Conservation (phyloP, 2,888 invertebrate species). For the Drosophila aldrichi region DNA sequence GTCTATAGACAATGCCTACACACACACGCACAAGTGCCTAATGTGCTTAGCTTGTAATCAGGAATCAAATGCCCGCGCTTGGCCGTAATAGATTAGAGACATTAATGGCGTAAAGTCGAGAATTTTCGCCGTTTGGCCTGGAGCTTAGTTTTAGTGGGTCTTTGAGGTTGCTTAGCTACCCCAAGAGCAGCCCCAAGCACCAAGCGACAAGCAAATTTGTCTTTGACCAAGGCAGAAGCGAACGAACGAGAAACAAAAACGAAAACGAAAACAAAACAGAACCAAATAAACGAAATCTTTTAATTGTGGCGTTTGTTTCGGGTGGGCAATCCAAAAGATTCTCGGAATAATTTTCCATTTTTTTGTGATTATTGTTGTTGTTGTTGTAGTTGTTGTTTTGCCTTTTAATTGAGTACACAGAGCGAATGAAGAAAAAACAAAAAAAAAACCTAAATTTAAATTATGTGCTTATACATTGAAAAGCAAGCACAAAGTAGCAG, state of each 20-base stretch:
- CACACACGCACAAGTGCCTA: neutral
- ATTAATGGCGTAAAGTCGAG: conserved; percentile 26
- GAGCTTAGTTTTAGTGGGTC: conserved; percentile 32
- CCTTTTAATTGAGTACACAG: conserved; percentile 79
- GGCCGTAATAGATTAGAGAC: conserved; percentile 39
- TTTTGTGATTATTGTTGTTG: conserved; percentile 34
- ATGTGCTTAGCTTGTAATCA: conserved; percentile 24
- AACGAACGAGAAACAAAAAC: conserved; percentile 2
- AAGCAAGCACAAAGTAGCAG: conserved; percentile 48
- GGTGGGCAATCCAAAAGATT: conserved; percentile 68
- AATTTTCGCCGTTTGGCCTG: neutral
- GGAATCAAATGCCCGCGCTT: conserved; percentile 6
- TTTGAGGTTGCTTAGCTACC: conserved; percentile 55
- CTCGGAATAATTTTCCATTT: conserved; percentile 78
- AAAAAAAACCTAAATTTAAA: conserved; percentile 71
- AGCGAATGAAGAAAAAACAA: conserved; percentile 38
- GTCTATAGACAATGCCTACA: neutral
- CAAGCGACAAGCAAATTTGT: conserved; percentile 23
- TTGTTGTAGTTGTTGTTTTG: conserved; percentile 48
- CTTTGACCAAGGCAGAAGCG: conserved; percentile 26
- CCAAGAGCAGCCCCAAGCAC: conserved; percentile 28
- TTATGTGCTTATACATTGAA: conserved; percentile 72
- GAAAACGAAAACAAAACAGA: conserved; percentile 36
- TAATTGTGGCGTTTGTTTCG: conserved; percentile 71
- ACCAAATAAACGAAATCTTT: conserved; percentile 49